A percentile compares a stretch with the other conserved stretches of the same genome.
Conservation (phyloP, 2,888 invertebrate genomes). For the Temnothorax rugatulus region DNA sequence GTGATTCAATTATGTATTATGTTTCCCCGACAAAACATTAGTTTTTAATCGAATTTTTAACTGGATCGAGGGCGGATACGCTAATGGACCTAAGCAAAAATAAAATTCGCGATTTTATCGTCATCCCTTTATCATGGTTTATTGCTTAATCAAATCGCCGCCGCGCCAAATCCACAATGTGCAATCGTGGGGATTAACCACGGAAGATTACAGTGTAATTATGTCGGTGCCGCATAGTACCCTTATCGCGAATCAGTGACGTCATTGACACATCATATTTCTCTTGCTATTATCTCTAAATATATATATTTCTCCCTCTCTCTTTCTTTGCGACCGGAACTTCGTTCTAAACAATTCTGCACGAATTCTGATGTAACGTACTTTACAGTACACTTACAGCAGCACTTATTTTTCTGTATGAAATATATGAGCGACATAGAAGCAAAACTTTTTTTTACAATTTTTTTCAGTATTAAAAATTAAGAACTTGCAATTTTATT, state of each 20-base stretch:
- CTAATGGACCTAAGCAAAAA: conserved; percentile 45
- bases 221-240: neutral
- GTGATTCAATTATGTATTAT: neutral
- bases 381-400: neutral
- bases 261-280: conserved; percentile 13
- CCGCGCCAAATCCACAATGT: conserved; percentile 45
- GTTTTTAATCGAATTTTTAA: conserved; percentile 3
- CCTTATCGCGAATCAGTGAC: conserved; percentile 25
- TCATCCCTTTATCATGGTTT: conserved; percentile 58
- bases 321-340: neutral
- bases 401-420: neutral
- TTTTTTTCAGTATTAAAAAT: neutral
- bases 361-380: neutral
- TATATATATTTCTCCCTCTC: neutral
- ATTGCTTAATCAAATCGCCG: conserved; percentile 51
- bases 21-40: neutral
- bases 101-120: conserved; percentile 39
- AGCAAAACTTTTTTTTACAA: neutral
- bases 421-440: neutral
- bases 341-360: neutral
- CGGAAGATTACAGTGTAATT: conserved; percentile 36
- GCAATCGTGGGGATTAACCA: conserved; percentile 18
- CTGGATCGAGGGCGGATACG: neutral
- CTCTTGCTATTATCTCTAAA: conserved; percentile 30
- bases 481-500: neutral